Evolutionary conservation across 2,888 invertebrate species (phyloP).

Genomic region (Melanophora roralis): DNA sequence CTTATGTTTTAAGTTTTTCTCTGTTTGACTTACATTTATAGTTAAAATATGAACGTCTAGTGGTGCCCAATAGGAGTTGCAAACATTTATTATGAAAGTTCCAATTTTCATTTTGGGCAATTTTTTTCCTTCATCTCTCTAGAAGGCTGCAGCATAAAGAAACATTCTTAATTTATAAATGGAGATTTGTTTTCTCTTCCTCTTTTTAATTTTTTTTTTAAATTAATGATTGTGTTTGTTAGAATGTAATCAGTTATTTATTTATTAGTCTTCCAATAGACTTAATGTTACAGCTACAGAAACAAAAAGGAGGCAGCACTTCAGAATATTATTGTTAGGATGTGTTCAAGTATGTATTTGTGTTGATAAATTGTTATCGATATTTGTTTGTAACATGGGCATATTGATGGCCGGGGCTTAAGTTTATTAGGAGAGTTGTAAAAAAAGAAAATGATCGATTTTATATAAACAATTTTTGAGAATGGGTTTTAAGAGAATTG

Average conservation of each 20-base stretch:
- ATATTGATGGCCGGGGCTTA: neutral
- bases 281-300: slow-evolving; percentile 4
- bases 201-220: neutral
- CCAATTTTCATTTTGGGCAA: slow-evolving; percentile 27
- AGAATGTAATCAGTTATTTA: slow-evolving; percentile 28
- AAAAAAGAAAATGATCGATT: no score
- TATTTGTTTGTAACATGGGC: neutral
- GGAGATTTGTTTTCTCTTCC: neutral
- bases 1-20: slow-evolving; percentile 7
- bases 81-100: slow-evolving; percentile 56
- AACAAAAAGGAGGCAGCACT: neutral
- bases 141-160: slow-evolving; percentile 8
- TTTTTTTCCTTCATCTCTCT: neutral
- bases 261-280: slow-evolving; percentile 44
- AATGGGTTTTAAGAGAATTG: no score
- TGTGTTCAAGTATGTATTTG: neutral
- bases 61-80: slow-evolving; percentile 8
- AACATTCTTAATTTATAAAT: slow-evolving; percentile 51
- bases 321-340: no score
- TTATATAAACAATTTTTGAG: no score
- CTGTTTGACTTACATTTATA: neutral
- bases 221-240: neutral
- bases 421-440: neutral
- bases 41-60: neutral
- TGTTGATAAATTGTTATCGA: slow-evolving; percentile 27